Conservation (phyloP, 2,797 vertebrate species). For the Myotis myotis region DNA sequence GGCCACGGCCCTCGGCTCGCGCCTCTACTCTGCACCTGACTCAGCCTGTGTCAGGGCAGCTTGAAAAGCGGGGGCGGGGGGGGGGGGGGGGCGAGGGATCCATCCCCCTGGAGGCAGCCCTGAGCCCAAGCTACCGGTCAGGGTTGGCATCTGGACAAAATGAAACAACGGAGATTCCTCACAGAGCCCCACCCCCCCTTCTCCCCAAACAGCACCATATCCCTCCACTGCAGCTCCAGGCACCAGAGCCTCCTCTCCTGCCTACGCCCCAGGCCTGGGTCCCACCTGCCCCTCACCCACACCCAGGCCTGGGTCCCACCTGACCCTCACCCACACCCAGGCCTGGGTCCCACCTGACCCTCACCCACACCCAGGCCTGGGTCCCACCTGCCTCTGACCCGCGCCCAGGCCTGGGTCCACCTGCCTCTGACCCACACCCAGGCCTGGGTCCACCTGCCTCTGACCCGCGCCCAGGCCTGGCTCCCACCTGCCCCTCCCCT, state of each 20-base stretch:
- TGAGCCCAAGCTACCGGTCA: neutral
- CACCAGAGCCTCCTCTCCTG: neutral
- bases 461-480: too few species aligned
- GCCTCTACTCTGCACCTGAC: neutral
- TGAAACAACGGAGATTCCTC: neutral
- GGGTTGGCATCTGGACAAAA: neutral
- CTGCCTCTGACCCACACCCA: neutral
- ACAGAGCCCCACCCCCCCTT: neutral
- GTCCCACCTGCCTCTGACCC: too few species aligned
- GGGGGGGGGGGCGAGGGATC: fast-evolving
- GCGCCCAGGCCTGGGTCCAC: neutral
- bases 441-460: too few species aligned
- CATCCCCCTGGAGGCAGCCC: neutral
- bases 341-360: too few species aligned
- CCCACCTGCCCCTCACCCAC: neutral
- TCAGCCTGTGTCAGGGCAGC: neutral
- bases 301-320: neutral
- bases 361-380: too few species aligned
- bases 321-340: too few species aligned
- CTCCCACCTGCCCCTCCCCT: neutral
- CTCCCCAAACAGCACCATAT: neutral
- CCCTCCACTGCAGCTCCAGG: neutral
- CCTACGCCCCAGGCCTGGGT: too few species aligned
- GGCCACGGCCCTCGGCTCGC: neutral
- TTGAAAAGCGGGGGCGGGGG: neutral